These are phyloP conservation scores for Artibeus lituratus DNA, from an alignment of 2,797 vertebrate genomes.

Conservation along the genomic window DNA sequence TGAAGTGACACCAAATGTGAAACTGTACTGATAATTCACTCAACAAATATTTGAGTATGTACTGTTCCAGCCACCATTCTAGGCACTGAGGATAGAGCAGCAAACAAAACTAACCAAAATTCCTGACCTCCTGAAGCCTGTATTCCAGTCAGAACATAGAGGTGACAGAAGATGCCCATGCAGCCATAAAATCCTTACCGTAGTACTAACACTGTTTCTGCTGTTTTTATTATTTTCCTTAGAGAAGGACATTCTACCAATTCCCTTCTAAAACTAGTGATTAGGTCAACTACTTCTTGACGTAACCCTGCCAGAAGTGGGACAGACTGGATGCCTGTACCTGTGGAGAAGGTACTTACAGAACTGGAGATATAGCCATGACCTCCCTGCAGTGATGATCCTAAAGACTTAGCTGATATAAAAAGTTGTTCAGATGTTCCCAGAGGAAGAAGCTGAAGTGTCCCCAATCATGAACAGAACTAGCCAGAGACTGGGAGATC, in stretches of 20 bases:
- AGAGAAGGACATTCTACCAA: slow-evolving; percentile 1
- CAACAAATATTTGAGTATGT: background rate
- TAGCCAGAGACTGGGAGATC: background rate
- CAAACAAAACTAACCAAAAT: background rate
- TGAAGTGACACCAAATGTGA: background rate
- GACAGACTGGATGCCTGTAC: background rate
- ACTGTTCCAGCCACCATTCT: background rate
- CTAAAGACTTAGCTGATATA: background rate
- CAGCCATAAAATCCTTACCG: background rate
- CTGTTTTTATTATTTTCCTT: background rate
- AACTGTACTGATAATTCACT: background rate
- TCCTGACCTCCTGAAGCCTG: background rate
- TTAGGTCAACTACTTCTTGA: background rate
- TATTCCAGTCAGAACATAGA: background rate
- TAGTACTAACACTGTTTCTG: background rate
- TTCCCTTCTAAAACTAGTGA: background rate
- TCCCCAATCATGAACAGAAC: background rate
- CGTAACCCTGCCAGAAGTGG: background rate
- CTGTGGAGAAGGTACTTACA: background rate
- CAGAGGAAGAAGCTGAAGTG: background rate
- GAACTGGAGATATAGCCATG: background rate
- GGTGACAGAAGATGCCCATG: background rate
- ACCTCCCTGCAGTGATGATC: background rate
- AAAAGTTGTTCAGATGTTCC: background rate
- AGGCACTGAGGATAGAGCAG: background rate